A percentile compares a stretch with the other conserved stretches of the same genome.
These are phyloP conservation scores for Suncus etruscus DNA, from an alignment of 2,113 vertebrate species.

Conservation along the genomic window DNA sequence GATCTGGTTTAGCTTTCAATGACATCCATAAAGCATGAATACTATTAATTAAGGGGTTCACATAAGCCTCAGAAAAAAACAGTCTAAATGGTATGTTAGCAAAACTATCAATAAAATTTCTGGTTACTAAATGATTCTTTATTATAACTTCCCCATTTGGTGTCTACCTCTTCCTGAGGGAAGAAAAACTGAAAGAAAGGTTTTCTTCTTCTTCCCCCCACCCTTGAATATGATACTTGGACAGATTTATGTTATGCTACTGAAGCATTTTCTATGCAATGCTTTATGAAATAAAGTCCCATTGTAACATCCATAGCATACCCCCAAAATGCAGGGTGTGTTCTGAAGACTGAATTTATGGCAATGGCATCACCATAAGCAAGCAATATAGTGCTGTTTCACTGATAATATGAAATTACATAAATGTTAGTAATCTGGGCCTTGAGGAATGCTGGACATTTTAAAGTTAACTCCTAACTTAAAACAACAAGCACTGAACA, in stretches of 20 bases:
- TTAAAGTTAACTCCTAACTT: neutral
- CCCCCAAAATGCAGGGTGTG: conserved; percentile 63
- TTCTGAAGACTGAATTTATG: conserved; percentile 72
- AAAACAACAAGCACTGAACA: conserved; percentile 12
- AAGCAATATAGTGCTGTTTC: neutral
- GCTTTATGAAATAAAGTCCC: neutral
- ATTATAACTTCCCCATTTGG: neutral
- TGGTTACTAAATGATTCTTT: conserved; percentile 31
- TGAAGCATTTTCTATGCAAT: neutral
- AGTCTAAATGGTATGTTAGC: conserved; percentile 29
- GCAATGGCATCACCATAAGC: conserved; percentile 60
- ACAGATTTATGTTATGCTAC: neutral
- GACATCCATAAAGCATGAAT: conserved; percentile 87
- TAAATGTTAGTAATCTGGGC: conserved; percentile 14
- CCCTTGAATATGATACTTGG: conserved; percentile 29
- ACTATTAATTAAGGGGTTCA: conserved; percentile 85
- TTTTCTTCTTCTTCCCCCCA: neutral
- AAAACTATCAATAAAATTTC: conserved; percentile 61
- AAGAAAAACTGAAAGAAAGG: conserved; percentile 27
- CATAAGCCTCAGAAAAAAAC: conserved; percentile 58
- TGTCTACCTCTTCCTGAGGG: neutral
- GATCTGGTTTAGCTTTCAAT: conserved; percentile 89
- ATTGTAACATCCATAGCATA: neutral
- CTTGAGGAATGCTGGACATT: neutral
- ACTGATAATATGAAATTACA: conserved; percentile 51